These are phyloP conservation scores for Mactromeris polynyma DNA, from an alignment of 2,888 invertebrate species.

Conservation along the genomic window DNA sequence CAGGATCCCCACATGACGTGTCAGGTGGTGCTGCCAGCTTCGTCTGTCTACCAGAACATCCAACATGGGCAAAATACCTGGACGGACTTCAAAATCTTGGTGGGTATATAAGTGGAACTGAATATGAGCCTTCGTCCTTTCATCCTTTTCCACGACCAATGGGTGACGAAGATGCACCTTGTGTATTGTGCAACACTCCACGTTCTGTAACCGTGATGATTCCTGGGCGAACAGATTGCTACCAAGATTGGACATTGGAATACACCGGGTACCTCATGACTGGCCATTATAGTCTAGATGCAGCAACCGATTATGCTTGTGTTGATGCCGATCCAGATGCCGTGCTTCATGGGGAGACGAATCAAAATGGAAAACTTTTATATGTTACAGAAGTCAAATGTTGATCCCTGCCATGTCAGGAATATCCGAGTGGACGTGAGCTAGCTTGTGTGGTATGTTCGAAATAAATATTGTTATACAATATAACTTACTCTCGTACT, in stretches of 20 bases:
- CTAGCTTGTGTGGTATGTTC: slow-evolving; percentile 47
- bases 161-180: not conserved
- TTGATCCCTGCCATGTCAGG: too few relatives aligned
- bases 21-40: slow-evolving; percentile 22
- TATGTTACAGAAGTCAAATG: slow-evolving; percentile 40
- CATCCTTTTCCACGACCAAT: not conserved
- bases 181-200: too few relatives aligned
- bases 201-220: not conserved
- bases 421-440: too few relatives aligned
- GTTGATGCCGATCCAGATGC: slow-evolving; percentile 46
- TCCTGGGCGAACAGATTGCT: too few relatives aligned
- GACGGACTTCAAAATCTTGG: slow-evolving; percentile 34
- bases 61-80: too few relatives aligned
- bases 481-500: too few relatives aligned
- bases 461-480: too few relatives aligned
- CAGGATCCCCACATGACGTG: slow-evolving; percentile 31
- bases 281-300: not conserved
- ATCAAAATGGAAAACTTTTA: slow-evolving; percentile 27
- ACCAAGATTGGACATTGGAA: slow-evolving; percentile 46
- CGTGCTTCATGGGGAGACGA: slow-evolving; percentile 18
- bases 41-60: too few relatives aligned
- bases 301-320: slow-evolving; percentile 28
- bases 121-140: slow-evolving; percentile 17
- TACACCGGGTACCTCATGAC: slow-evolving; percentile 52
- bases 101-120: slow-evolving; percentile 33